phyloP scores from a whole-genome alignment of 2,113 vertebrate species.

The Mus spicilegus region DNA sequence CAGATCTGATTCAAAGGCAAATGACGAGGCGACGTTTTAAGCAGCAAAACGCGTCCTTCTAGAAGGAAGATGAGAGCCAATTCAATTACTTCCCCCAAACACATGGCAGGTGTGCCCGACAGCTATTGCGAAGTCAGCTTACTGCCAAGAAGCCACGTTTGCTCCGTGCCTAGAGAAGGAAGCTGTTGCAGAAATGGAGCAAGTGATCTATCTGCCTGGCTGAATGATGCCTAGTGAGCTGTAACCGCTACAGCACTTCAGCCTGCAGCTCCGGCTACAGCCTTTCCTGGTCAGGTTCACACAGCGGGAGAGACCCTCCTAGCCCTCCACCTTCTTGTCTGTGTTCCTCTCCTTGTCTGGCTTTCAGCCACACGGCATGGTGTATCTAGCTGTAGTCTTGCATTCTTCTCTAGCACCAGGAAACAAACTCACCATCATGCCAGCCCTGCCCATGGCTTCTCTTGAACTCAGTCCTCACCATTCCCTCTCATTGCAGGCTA shows the following conservation, averaged over 20 bases:
- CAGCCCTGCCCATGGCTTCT: background rate
- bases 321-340: background rate
- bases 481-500: background rate
- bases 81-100: background rate
- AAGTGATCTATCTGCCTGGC: background rate
- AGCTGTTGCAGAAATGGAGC: background rate
- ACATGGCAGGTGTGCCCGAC: background rate
- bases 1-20: constrained; percentile 18
- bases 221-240: background rate
- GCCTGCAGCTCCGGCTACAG: background rate
- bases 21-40: background rate
- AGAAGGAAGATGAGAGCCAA: background rate
- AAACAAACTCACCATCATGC: background rate
- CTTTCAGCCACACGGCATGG: background rate
- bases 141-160: background rate
- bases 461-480: background rate
- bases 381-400: background rate
- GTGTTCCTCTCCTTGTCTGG: background rate
- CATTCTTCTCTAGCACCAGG: rapidly evolving
- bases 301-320: too few relatives aligned
- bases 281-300: background rate
- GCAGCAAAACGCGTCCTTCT: background rate
- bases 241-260: background rate
- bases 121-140: background rate
- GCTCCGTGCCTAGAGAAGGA: background rate